phyloP scores from a whole-genome alignment of 2,113 vertebrate genomes.

The Sula dactylatra region DNA sequence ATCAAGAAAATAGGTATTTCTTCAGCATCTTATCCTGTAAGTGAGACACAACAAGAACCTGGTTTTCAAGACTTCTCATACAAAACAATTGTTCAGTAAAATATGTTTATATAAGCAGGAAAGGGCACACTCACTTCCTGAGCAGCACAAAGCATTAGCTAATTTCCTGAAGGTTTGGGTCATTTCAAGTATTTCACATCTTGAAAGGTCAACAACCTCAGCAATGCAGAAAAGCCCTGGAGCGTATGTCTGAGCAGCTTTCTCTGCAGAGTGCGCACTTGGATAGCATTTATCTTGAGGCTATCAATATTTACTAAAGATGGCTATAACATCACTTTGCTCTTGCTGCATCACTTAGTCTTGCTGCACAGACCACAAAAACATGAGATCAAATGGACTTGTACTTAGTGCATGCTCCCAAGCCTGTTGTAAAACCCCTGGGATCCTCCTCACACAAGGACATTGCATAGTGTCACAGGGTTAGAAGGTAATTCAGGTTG shows the following conservation, averaged over 20 bases:
- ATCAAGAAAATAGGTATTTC: background rate
- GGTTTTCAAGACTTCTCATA: background rate
- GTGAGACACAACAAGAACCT: background rate
- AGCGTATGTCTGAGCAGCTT: background rate
- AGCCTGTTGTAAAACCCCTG: background rate
- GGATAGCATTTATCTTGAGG: slow-evolving; percentile 1
- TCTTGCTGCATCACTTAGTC: background rate
- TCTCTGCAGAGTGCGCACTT: background rate
- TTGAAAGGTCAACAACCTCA: slow-evolving; percentile 22
- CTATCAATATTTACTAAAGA: slow-evolving; percentile 5
- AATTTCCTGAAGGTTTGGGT: background rate
- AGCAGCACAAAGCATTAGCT: background rate
- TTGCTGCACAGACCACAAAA: background rate
- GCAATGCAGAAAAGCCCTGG: background rate
- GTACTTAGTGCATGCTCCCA: background rate
- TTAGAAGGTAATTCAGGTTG: background rate
- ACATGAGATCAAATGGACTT: background rate
- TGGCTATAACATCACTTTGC: background rate
- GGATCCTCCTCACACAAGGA: background rate
- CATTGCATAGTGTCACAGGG: background rate
- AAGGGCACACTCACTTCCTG: background rate
- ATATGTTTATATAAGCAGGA: background rate
- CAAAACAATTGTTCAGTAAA: background rate
- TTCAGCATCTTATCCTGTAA: background rate
- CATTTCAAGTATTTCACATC: background rate